Evolutionary conservation across 1,140 invertebrate genomes (phyloP), one percentile per base, ranked within the genome.

Genomic region (Drosophila arizonae): DNA sequence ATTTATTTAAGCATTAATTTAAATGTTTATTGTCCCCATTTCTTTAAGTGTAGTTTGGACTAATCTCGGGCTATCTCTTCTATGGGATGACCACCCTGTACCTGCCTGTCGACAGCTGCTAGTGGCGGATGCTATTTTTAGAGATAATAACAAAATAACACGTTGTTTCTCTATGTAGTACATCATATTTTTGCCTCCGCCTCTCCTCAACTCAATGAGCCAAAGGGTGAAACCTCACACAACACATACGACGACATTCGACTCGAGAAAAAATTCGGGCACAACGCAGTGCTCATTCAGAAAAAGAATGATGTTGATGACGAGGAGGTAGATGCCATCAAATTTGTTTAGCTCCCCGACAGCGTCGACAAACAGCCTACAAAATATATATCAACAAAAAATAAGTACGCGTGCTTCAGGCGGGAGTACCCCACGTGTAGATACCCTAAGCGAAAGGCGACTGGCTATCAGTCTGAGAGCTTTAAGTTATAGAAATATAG

Each of bases 251-350:
- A 54, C 61, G 51, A 82, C 58, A 71, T 43, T 71, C 36, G 45
- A 13, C 13, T 39, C 57, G 28, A 67, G 46, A 65, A 33, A 17
- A 57, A 69, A 62, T 77, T 84, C 69, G 76, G 64, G 79, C 71
- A 58, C 79, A 81, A 76, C 74, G 71, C 71, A 45, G 50, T 70
- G 81, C 82, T 81, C 82, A 86, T 87, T 86, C 81, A 86, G 72
- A 79, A 86, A 87, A 62, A 60, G 24, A 73, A 52, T 65, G 33
- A 65, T 50, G 51, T 33, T 57, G 72, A 60, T 56, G 80, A 68
- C 72, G 76, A 71, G 62, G 65, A 77, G 30, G 39, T 78, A 71
- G 57, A 73, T 72, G 71, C 78, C 77, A 79, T 85, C 77, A 86
- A 85, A 86, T 75, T 76, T 82, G 76, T 58, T 81, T 65, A 51